Evolutionary conservation across 2,888 invertebrate genomes (phyloP).

Genomic region (Dilophus febrilis): DNA sequence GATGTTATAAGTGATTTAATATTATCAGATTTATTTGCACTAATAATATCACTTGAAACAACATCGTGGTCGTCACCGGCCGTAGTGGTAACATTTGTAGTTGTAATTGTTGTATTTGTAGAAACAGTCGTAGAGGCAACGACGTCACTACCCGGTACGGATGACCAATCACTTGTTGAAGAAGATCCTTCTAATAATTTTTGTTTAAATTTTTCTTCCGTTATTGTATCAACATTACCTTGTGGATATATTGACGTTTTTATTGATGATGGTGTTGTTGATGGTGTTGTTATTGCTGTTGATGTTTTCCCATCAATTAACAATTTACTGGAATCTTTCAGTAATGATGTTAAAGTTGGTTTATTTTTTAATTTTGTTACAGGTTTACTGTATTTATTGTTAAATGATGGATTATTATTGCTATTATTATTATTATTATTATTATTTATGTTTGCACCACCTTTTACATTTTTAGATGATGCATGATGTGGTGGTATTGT

Average conservation of each 20-base stretch:
- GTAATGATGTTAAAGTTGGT: conserved; percentile 3
- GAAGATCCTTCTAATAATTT: conserved; percentile 37
- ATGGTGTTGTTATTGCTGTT: conserved; percentile 6
- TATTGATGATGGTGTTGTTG: conserved; percentile 9
- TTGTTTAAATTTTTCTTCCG: conserved; percentile 40
- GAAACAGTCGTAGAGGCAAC: too few species aligned
- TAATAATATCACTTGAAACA: too few species aligned
- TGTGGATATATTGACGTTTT: conserved; percentile 24
- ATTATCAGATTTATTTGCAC: too few species aligned
- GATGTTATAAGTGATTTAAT: too few species aligned
- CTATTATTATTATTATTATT: conserved; percentile 5
- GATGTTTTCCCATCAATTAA: conserved; percentile 8
- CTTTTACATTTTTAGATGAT: conserved; percentile 13
- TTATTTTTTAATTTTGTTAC: conserved; percentile 3
- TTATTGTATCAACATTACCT: conserved; percentile 30
- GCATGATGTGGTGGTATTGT: conserved; percentile 32
- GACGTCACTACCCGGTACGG: too few species aligned
- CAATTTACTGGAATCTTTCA: too few species aligned
- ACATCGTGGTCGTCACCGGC: too few species aligned
- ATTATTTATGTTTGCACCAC: too few species aligned
- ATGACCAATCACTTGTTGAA: conserved; percentile 12
- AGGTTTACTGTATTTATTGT: conserved; percentile 2
- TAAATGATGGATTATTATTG: conserved; percentile 1
- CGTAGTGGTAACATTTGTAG: conserved; percentile 9
- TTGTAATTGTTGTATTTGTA: too few species aligned